phyloP scores from a whole-genome alignment of 1,140 invertebrate genomes.

The Drosophila repletoides region DNA sequence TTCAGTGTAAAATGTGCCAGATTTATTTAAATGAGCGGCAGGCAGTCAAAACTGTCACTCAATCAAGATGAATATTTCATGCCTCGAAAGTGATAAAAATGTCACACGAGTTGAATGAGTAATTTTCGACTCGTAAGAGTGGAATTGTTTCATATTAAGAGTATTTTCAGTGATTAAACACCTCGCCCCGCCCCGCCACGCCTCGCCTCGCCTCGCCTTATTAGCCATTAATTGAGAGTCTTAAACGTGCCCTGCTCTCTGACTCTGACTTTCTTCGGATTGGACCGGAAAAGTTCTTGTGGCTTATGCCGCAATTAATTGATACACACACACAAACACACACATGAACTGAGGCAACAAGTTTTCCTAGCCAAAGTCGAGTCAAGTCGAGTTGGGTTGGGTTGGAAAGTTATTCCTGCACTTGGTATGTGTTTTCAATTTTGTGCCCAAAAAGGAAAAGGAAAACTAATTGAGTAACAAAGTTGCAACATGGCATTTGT shows the following conservation, averaged over 20 bases:
- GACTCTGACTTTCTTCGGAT: too few species aligned
- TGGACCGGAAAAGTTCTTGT: conserved; percentile 66
- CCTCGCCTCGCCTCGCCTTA: too few species aligned
- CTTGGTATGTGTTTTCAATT: conserved; percentile 67
- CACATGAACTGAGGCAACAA: conserved; percentile 66
- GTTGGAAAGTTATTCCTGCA: conserved; percentile 57
- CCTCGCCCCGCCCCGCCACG: too few species aligned
- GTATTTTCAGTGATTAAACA: conserved; percentile 39
- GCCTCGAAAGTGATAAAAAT: conserved; percentile 26
- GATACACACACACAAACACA: too few species aligned
- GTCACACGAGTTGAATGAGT: conserved; percentile 4
- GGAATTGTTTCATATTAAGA: conserved; percentile 31
- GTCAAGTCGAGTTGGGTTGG: too few species aligned
- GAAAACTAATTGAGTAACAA: conserved; percentile 80
- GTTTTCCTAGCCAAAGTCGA: conserved; percentile 66
- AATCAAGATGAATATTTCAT: conserved; percentile 35
- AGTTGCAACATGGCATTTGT: conserved; percentile 72
- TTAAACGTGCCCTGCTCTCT: neutral
- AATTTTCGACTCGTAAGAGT: conserved; percentile 12
- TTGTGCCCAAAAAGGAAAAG: conserved; percentile 59
- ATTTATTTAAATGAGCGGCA: conserved; percentile 9
- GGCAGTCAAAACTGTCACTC: conserved; percentile 19
- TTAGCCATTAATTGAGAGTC: conserved; percentile 27
- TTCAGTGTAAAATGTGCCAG: conserved; percentile 18
- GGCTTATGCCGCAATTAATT: conserved; percentile 74